A percentile compares a stretch with the other conserved stretches of the same genome.
phyloP scores from a whole-genome alignment of 2,113 vertebrate species.

The Anguilla japonica region DNA sequence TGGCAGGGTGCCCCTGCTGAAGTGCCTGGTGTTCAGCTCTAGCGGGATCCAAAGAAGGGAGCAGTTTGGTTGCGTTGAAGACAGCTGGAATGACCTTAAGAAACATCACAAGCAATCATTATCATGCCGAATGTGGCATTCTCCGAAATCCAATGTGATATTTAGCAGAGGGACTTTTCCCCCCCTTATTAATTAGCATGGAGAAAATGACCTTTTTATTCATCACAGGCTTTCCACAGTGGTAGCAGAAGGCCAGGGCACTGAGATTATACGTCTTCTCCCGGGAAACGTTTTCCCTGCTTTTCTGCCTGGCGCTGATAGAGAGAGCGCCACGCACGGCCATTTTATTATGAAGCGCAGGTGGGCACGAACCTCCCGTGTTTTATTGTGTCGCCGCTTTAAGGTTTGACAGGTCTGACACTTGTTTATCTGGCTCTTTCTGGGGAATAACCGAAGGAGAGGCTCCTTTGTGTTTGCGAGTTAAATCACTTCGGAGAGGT shows the following conservation, averaged over 20 bases:
- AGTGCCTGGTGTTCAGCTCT: not conserved
- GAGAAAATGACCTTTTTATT: constrained; percentile 56
- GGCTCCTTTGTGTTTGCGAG: not conserved
- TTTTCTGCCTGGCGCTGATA: not conserved
- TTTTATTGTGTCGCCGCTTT: not conserved
- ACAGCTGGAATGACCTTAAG: constrained; percentile 50
- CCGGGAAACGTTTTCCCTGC: not conserved
- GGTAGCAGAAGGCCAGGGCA: constrained; percentile 19
- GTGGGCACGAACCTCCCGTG: not conserved
- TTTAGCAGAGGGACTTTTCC: constrained; percentile 54
- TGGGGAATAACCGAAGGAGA: not conserved
- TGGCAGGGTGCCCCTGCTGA: not conserved
- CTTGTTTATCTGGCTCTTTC: constrained; percentile 5
- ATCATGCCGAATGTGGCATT: constrained; percentile 55
- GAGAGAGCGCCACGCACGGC: not conserved
- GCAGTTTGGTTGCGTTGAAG: not conserved
- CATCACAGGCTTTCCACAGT: constrained; percentile 37
- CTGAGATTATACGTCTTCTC: constrained; percentile 14
- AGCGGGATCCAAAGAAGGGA: not conserved
- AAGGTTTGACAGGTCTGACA: not conserved
- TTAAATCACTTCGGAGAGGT: not conserved
- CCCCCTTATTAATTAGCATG: constrained; percentile 54
- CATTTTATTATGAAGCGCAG: constrained; percentile 2
- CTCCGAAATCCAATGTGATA: constrained; percentile 50
- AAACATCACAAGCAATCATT: constrained; percentile 55